These are phyloP conservation scores for Hylia prasina DNA, from an alignment of 2,113 vertebrate genomes.

Conservation along the genomic window DNA sequence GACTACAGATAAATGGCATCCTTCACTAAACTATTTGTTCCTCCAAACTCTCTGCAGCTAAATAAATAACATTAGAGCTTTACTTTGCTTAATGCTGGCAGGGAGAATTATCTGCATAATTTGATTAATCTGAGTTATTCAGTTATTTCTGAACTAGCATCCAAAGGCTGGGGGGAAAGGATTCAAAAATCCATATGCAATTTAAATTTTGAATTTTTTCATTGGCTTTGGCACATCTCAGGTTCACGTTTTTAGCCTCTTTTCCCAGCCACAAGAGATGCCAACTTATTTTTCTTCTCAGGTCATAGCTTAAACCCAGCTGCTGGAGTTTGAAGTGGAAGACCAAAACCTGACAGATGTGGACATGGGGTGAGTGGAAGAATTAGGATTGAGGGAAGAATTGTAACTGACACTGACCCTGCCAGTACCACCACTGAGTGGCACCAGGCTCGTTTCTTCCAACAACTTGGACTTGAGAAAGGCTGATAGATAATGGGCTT, in stretches of 20 bases:
- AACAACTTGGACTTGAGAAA: not conserved
- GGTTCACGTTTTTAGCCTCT: not conserved
- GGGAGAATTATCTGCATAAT: not conserved
- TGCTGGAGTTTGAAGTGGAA: not conserved
- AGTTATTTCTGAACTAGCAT: not conserved
- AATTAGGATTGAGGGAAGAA: accelerated
- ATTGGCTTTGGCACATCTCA: not conserved
- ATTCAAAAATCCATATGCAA: not conserved
- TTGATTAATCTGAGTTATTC: not conserved
- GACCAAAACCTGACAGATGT: not conserved
- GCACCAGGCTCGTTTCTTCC: not conserved
- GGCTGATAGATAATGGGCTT: not conserved
- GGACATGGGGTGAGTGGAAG: not conserved
- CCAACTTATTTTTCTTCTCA: not conserved
- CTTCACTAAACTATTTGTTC: not conserved
- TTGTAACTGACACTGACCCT: not conserved
- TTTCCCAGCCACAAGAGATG: not conserved
- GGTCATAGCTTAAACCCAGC: not conserved
- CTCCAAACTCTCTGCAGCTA: not conserved
- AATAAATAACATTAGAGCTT: not conserved
- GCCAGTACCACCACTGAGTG: not conserved
- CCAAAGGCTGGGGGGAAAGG: not conserved
- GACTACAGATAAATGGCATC: not conserved
- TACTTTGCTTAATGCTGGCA: not conserved
- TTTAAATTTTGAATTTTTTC: not conserved